These are phyloP conservation scores for Cervus canadensis DNA, from an alignment of 2,113 vertebrate genomes.

Conservation along the genomic window DNA sequence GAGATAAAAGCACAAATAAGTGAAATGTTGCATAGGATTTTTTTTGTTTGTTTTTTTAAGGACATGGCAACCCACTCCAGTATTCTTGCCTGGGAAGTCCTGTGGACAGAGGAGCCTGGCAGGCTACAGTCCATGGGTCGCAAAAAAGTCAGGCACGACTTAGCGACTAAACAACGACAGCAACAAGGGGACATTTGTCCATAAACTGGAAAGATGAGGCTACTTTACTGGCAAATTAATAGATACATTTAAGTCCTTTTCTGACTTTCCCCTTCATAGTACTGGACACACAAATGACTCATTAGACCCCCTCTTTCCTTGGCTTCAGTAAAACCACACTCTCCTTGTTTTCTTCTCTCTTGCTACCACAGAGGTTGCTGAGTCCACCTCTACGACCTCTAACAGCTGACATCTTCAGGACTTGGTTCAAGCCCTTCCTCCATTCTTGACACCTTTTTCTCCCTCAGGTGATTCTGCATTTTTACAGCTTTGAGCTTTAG, in stretches of 20 bases:
- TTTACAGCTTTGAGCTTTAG: neutral
- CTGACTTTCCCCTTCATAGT: neutral
- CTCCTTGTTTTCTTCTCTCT: neutral
- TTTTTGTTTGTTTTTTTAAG: neutral
- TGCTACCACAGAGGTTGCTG: neutral
- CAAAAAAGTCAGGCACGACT: neutral
- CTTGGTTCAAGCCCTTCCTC: neutral
- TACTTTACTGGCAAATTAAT: neutral
- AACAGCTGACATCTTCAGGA: neutral
- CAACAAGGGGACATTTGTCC: too few relatives aligned
- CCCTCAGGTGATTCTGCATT: neutral
- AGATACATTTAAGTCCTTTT: neutral
- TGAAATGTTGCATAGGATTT: neutral
- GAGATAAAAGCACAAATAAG: neutral
- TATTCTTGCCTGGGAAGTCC: neutral
- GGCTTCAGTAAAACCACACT: neutral
- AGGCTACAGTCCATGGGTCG: neutral
- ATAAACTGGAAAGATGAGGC: neutral
- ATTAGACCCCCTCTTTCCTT: neutral
- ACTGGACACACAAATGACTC: neutral
- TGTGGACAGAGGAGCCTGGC: neutral
- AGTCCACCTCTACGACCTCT: neutral
- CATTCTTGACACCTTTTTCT: neutral
- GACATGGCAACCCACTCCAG: neutral
- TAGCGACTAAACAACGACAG: neutral